Evolutionary conservation across 2,888 invertebrate genomes (phyloP).

Genomic region (Agrilus mali): DNA sequence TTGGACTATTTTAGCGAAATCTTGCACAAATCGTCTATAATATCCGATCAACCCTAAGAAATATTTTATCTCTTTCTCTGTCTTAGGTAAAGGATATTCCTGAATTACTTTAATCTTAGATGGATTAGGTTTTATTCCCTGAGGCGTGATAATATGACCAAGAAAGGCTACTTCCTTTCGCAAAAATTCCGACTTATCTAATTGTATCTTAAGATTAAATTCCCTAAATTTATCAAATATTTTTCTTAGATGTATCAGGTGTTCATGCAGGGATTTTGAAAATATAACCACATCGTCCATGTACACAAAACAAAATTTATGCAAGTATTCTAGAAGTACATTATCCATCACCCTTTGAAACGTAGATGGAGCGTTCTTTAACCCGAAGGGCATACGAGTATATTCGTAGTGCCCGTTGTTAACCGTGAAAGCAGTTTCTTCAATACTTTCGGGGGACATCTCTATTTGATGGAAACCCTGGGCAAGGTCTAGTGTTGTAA

Average conservation of each 20-base stretch:
- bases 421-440: constrained; percentile 18
- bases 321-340: constrained; percentile 13
- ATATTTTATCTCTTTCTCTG: too few species aligned
- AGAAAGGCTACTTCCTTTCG: too few species aligned
- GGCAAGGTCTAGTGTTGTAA: constrained; percentile 16
- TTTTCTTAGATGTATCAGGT: constrained; percentile 9
- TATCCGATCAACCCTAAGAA: too few species aligned
- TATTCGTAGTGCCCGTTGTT: constrained; percentile 18
- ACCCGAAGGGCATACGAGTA: constrained; percentile 17
- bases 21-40: too few species aligned
- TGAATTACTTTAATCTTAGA: too few species aligned
- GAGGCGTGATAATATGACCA: too few species aligned
- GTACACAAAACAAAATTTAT: constrained; percentile 17
- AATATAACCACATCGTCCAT: constrained; percentile 24
- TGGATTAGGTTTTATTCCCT: too few species aligned
- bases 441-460: constrained; percentile 12
- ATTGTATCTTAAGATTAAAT: too few species aligned
- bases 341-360: too few species aligned
- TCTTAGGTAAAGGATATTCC: too few species aligned
- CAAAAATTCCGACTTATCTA: too few species aligned
- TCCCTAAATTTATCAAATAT: constrained; percentile 14
- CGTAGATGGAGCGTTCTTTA: constrained; percentile 17
- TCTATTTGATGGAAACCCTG: constrained; percentile 19
- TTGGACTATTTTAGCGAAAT: too few species aligned
- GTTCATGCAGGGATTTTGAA: constrained; percentile 16